These are phyloP conservation scores for Anolis apletophallus DNA, from an alignment of 2,797 vertebrate species.

Conservation along the genomic window DNA sequence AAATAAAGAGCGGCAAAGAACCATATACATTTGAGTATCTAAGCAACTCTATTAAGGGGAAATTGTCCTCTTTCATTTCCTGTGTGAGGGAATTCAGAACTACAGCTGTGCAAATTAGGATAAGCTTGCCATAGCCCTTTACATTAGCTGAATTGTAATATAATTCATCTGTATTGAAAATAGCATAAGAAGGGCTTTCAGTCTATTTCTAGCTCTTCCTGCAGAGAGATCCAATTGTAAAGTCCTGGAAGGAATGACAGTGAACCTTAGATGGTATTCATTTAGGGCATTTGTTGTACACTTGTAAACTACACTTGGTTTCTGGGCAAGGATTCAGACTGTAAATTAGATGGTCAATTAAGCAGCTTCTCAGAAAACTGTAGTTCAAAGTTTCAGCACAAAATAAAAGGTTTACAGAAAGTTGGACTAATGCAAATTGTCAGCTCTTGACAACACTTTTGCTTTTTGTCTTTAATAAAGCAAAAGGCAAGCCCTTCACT, in stretches of 20 bases:
- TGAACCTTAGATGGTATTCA: background rate
- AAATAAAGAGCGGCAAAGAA: slow-evolving; percentile 59
- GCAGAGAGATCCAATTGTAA: slow-evolving; percentile 42
- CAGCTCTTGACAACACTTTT: background rate
- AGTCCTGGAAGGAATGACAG: slow-evolving; percentile 1
- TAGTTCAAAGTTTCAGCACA: background rate
- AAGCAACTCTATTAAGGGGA: slow-evolving; percentile 53
- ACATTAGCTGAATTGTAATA: slow-evolving; percentile 51
- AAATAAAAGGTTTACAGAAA: background rate
- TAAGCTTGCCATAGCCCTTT: slow-evolving; percentile 65
- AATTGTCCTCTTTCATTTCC: slow-evolving; percentile 61
- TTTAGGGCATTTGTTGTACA: background rate
- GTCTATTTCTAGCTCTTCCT: slow-evolving; percentile 57
- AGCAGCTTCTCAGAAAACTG: background rate
- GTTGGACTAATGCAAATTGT: background rate
- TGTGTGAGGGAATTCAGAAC: slow-evolving; percentile 52
- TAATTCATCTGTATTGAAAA: slow-evolving; percentile 56
- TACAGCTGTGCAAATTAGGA: slow-evolving; percentile 66
- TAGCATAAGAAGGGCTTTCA: slow-evolving; percentile 64
- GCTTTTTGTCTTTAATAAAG: background rate
- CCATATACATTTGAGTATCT: slow-evolving; percentile 57
- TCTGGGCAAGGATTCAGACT: slow-evolving; percentile 5
- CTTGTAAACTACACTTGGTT: slow-evolving; percentile 16
- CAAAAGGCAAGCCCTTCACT: background rate
- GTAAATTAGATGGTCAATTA: slow-evolving; percentile 28